These are phyloP conservation scores for Pollimyrus isidori DNA, from an alignment of 2,113 vertebrate genomes.

Conservation along the genomic window DNA sequence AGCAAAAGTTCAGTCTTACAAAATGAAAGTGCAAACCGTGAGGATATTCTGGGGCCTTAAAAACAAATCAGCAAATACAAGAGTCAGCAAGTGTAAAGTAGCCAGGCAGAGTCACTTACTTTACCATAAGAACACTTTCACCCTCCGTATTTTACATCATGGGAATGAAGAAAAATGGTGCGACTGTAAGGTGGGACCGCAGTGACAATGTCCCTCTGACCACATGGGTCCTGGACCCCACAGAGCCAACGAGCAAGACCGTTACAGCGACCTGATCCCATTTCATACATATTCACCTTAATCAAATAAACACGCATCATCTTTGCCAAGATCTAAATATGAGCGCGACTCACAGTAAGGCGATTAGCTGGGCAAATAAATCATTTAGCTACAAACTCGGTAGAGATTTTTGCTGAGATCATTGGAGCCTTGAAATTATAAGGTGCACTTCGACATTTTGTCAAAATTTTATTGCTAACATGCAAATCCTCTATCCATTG, in stretches of 20 bases:
- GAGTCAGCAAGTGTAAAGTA: neutral
- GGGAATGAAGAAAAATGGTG: neutral
- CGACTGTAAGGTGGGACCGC: neutral
- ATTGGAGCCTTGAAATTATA: neutral
- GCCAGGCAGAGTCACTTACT: neutral
- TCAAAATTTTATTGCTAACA: neutral
- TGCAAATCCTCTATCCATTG: neutral
- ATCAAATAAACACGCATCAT: neutral
- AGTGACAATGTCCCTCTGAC: too few relatives aligned
- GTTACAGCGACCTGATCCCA: neutral
- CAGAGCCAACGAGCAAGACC: neutral
- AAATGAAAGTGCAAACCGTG: conserved; percentile 7
- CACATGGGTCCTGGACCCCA: neutral
- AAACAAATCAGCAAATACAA: neutral
- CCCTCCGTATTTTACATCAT: neutral
- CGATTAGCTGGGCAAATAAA: neutral
- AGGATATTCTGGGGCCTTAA: neutral
- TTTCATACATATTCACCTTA: neutral
- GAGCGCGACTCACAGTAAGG: neutral
- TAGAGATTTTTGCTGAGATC: neutral
- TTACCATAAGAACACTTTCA: neutral
- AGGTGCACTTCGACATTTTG: neutral
- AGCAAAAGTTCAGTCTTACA: neutral
- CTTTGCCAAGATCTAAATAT: neutral
- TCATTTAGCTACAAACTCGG: neutral